These are phyloP conservation scores for Lysandra coridon DNA, from an alignment of 2,888 invertebrate genomes.

Conservation along the genomic window DNA sequence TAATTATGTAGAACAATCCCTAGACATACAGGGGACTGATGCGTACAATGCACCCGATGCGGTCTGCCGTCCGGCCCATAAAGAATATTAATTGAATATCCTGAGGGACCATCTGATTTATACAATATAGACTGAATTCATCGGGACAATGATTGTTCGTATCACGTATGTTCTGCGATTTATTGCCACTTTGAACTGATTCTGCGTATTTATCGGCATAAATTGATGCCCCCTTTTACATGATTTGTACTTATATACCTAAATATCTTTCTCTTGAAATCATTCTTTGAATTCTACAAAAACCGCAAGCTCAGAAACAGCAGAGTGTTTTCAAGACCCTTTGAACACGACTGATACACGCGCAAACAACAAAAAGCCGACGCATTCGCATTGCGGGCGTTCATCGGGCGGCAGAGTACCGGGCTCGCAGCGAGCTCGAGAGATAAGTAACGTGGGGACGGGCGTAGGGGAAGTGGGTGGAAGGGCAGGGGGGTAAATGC, in stretches of 20 bases:
- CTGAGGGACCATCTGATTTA: slow-evolving; percentile 4
- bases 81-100: slow-evolving; percentile 21
- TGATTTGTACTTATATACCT: not conserved
- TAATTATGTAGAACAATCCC: slow-evolving; percentile 12
- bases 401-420: slow-evolving; percentile 72
- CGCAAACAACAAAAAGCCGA: slow-evolving; percentile 56
- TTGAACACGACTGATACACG: slow-evolving; percentile 40
- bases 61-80: slow-evolving; percentile 9
- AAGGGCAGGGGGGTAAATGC: slow-evolving; percentile 63
- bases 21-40: slow-evolving; percentile 12
- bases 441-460: slow-evolving; percentile 60
- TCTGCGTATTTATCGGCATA: not conserved
- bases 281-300: not conserved
- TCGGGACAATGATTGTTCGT: not conserved
- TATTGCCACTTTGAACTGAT: not conserved
- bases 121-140: not conserved
- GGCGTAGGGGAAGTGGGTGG: slow-evolving; percentile 47
- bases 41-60: not conserved
- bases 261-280: not conserved
- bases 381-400: slow-evolving; percentile 69
- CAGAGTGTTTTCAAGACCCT: slow-evolving; percentile 16
- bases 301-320: slow-evolving; percentile 11
- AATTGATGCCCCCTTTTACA: not conserved
- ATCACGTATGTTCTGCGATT: not conserved
- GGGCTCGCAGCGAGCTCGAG: slow-evolving; percentile 61